Evolutionary conservation across 2,113 vertebrate species (phyloP), one percentile per base, ranked within the genome.

Genomic region (Pollimyrus isidori): DNA sequence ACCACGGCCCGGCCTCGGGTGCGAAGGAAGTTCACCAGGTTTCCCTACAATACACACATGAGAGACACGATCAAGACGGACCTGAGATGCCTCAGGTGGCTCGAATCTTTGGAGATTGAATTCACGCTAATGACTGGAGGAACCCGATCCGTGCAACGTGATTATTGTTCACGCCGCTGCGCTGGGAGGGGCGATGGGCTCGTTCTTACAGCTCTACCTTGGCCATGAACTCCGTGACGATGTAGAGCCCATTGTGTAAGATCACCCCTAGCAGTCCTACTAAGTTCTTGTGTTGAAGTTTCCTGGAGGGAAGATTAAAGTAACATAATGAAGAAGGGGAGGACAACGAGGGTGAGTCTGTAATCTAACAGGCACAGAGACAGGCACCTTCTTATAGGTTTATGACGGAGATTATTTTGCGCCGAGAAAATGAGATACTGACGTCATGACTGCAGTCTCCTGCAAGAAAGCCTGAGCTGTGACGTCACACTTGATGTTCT

Each of bases 371-470:
- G 21, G 82, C 39, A 48, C 19, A 19, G n/a, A 84, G 39, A 84
- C 35, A 48, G 45, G 7, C 26, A 3, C n/a, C 23, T 35, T 53
- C 49, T n/a, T 17, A 15, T 82, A 4, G 17, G 35, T 15, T 80
- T 19, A 50, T 6, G 69, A 7, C n/a, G 48, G 23, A 73, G n/a
- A n/a, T 13, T 13, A 7, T 30, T 69, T 69, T 17, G 73, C 19
- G 73, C 30, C 19, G 73, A 42, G 73, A 80, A 39, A 13, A 56
- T n/a, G 62, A 69, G 62, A 69, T 69, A 42, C 62, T 96, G 93
- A 98, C 97, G 97, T 99, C 97, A 99, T 98, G 80, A 98, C 97
- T 0, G 97, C 94, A 0, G 98, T 98, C 93, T 99, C 97, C 0
- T 97, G 91, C 0, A 99, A 94, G 94, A 99, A 98, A 89, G 97